phyloP scores from a whole-genome alignment of 2,888 invertebrate genomes.

The Trypoxylon attenuatum region DNA sequence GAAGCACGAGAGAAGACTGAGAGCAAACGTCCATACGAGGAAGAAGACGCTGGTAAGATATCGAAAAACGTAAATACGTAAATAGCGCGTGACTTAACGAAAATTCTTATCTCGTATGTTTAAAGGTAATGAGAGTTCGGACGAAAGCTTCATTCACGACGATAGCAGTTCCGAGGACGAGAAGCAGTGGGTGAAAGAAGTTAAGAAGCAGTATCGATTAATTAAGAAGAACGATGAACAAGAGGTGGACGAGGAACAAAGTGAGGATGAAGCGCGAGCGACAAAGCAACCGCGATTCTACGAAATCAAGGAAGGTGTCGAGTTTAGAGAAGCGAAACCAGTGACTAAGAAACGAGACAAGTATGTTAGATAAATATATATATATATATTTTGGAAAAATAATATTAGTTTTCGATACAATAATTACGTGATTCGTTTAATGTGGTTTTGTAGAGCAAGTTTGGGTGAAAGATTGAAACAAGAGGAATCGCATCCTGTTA shows the following conservation, averaged over 20 bases:
- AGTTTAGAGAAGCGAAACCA: slow-evolving; percentile 76
- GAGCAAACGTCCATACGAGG: slow-evolving; percentile 74
- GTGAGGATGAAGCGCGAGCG: slow-evolving; percentile 55
- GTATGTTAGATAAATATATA: too few species aligned
- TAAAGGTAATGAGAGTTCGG: slow-evolving; percentile 61
- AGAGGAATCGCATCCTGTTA: slow-evolving; percentile 77
- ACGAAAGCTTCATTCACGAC: slow-evolving; percentile 67
- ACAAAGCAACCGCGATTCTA: slow-evolving; percentile 77
- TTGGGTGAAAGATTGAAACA: slow-evolving; percentile 84
- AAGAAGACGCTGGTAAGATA: slow-evolving; percentile 63
- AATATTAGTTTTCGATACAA: not conserved
- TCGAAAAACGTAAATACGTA: too few species aligned
- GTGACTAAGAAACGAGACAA: slow-evolving; percentile 76
- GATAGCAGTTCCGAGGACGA: slow-evolving; percentile 86
- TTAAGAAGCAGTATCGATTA: slow-evolving; percentile 81
- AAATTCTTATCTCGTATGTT: not conserved
- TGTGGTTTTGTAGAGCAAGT: slow-evolving; percentile 78
- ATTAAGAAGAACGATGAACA: slow-evolving; percentile 57
- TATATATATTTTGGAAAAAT: too few species aligned
- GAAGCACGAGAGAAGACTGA: slow-evolving; percentile 48
- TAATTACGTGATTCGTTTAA: too few species aligned
- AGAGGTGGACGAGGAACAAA: slow-evolving; percentile 63
- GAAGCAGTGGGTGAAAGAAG: slow-evolving; percentile 85
- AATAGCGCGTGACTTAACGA: not conserved
- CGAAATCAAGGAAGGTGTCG: slow-evolving; percentile 79